Conservation (phyloP, 2,113 vertebrate genomes). For the Callocephalon fimbriatum region DNA sequence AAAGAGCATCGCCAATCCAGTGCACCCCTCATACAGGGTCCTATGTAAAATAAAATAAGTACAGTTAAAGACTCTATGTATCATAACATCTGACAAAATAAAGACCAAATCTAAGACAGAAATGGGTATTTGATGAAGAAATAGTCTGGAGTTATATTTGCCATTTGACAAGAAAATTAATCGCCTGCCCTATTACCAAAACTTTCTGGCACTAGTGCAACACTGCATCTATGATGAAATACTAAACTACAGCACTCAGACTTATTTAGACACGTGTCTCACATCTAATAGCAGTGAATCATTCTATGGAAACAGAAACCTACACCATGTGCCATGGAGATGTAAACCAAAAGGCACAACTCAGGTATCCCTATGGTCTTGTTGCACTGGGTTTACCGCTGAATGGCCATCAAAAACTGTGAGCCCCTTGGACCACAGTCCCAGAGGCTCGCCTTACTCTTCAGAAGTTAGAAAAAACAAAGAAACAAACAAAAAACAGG, state of each 20-base stretch:
- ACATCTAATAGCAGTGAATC: neutral
- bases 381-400: neutral
- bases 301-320: neutral
- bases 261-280: neutral
- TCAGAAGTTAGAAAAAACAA: neutral
- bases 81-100: neutral
- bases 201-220: neutral
- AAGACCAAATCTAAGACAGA: neutral
- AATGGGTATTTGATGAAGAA: neutral
- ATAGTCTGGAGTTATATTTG: neutral
- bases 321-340: neutral
- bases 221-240: neutral
- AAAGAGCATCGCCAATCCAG: neutral
- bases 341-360: neutral
- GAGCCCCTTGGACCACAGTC: neutral
- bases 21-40: accelerated
- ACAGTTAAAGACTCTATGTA: neutral
- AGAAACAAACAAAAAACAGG: neutral
- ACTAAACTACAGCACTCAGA: neutral
- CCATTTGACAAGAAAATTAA: neutral
- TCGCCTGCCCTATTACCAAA: neutral
- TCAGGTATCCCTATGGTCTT: neutral
- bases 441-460: neutral
- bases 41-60: neutral
- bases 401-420: neutral